These are phyloP conservation scores for Stegostoma tigrinum DNA, from an alignment of 2,113 vertebrate genomes.

Conservation along the genomic window DNA sequence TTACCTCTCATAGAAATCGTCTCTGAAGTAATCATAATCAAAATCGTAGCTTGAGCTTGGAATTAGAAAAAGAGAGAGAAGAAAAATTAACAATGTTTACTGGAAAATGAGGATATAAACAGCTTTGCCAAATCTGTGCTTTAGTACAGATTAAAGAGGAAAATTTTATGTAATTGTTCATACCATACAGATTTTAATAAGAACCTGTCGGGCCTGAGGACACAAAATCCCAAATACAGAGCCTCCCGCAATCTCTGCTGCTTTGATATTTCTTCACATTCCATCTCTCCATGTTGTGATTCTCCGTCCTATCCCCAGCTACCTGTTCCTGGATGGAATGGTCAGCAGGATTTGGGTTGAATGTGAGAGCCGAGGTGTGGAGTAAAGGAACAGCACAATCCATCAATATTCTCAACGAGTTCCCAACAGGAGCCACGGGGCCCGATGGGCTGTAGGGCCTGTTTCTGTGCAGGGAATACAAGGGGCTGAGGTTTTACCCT, in stretches of 20 bases:
- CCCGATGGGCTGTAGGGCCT: not conserved
- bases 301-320: not conserved
- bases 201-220: not conserved
- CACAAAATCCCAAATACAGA: not conserved
- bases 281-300: not conserved
- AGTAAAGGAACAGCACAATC: too few relatives aligned
- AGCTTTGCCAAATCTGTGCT: not conserved
- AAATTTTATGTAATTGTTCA: not conserved
- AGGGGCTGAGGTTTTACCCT: too few relatives aligned
- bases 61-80: constrained; percentile 49
- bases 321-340: not conserved
- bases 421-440: too few relatives aligned
- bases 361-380: too few relatives aligned
- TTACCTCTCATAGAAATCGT: constrained; percentile 85
- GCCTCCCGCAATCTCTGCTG: not conserved
- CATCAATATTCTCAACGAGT: too few relatives aligned
- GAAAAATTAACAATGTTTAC: not conserved
- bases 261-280: not conserved
- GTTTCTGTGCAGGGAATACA: not conserved
- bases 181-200: not conserved
- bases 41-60: constrained; percentile 73
- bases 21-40: constrained; percentile 80
- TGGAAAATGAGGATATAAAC: not conserved
- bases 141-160: not conserved
- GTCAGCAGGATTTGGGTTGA: too few relatives aligned